Base-by-base conservation (phyloP, 2,888 invertebrate genomes). In the Hypselothyrea guttata region DNA sequence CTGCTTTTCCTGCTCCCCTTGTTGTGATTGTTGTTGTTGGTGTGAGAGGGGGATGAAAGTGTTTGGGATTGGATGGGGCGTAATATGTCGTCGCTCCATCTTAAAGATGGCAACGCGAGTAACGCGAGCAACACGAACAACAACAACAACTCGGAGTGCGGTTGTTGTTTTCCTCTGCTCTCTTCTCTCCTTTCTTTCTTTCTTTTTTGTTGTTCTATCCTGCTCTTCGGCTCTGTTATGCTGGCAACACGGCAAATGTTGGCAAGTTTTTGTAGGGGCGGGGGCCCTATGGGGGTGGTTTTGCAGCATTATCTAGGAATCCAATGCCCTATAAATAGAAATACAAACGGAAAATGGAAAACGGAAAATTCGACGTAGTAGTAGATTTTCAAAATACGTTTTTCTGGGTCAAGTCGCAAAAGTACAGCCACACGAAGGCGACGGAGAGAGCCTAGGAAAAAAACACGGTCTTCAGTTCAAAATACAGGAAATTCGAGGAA, bases 91-190 rank as follows among this genome's bases (percentile, higher is more conserved):
- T 22, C 58, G 60, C 62, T 74, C 56, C 61, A 60, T 78, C 83
- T 84, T 78, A 55, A 78, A 84, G 79, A 78, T 82, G 73, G 79
- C 79, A 82, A 78, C 83, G 60, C 59, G 40, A 61, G 22, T 11
- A 55, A 2, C 22, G 5, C 22, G 58, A 65, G 54, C 53, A 35
- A 37, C 45, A 34, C n/a, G n/a, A n/a, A 57, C 73, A 71, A 71
- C 44, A 72, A 57, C 72, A 70, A 69, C 64, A 58, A 73, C n/a
- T n/a, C n/a, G n/a, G n/a, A n/a, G n/a, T n/a, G n/a, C n/a, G n/a
- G n/a, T n/a, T n/a, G n/a, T n/a, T n/a, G 58, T 69, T 71, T 62
- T 22, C 56, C 68, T 56, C 48, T 52, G 72, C 48, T 44, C 40
- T 18, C n/a, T 42, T 18, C n/a, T 30, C 7, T 7, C 7, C 30